These are phyloP conservation scores for Drepanosiphum platanoidis DNA, from an alignment of 2,888 invertebrate genomes.

Conservation along the genomic window DNA sequence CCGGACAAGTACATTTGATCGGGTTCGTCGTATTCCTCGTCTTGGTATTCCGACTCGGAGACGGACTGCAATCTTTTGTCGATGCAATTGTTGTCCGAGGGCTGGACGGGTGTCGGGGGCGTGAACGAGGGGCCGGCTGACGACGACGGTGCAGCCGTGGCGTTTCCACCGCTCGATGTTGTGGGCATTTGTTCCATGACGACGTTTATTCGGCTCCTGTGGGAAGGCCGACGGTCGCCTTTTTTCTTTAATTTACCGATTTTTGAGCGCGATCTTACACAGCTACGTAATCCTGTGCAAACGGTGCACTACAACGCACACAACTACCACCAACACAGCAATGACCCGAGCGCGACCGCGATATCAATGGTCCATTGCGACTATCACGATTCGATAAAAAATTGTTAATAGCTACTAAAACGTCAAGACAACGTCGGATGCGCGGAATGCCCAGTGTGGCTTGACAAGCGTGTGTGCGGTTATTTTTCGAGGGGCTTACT, in stretches of 20 bases:
- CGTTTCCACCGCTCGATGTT: slow-evolving; percentile 44
- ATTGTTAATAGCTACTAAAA: slow-evolving; percentile 7
- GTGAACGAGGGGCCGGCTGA: slow-evolving; percentile 54
- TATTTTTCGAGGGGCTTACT: slow-evolving; percentile 40
- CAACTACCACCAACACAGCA: slow-evolving; percentile 26
- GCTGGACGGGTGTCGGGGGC: slow-evolving; percentile 58
- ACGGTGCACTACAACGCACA: slow-evolving; percentile 16
- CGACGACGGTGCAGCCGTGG: slow-evolving; percentile 49
- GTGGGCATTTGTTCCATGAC: slow-evolving; percentile 61
- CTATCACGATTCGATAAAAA: slow-evolving; percentile 20
- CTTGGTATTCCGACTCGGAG: slow-evolving; percentile 59
- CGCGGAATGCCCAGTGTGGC: slow-evolving; percentile 23
- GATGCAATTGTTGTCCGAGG: slow-evolving; percentile 51
- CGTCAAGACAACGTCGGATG: background rate
- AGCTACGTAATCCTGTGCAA: slow-evolving; percentile 28
- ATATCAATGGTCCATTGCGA: slow-evolving; percentile 55
- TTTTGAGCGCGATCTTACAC: slow-evolving; percentile 50
- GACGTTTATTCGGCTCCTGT: slow-evolving; percentile 61
- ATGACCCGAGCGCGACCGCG: slow-evolving; percentile 57
- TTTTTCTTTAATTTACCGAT: slow-evolving; percentile 62
- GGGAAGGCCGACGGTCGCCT: slow-evolving; percentile 61
- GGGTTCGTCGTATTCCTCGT: slow-evolving; percentile 61
- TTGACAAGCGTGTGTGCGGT: slow-evolving; percentile 8
- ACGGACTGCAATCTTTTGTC: slow-evolving; percentile 55
- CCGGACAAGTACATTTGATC: slow-evolving; percentile 56